Conservation (phyloP, 2,888 invertebrate genomes). For the Lepetodrilus schrolli region DNA sequence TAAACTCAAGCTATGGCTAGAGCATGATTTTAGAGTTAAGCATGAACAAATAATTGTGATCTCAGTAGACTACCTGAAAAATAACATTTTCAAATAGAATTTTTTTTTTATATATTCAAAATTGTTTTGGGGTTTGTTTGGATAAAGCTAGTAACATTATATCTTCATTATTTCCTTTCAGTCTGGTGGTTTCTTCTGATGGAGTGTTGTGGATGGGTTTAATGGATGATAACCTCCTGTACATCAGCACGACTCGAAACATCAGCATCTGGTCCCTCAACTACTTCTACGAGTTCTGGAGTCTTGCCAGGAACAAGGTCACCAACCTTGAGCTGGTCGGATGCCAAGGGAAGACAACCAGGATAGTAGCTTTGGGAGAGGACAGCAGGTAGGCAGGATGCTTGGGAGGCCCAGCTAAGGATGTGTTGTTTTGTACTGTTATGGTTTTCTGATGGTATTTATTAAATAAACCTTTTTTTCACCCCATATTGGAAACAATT, state of each 20-base stretch:
- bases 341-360: constrained; percentile 63
- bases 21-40: too few relatives aligned
- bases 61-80: too few relatives aligned
- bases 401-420: too few relatives aligned
- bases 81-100: too few relatives aligned
- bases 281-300: constrained; percentile 69
- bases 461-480: neutral
- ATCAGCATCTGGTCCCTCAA: constrained; percentile 73
- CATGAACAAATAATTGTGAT: too few relatives aligned
- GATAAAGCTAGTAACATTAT: too few relatives aligned
- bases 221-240: constrained; percentile 71
- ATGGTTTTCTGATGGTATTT: neutral
- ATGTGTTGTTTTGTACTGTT: too few relatives aligned
- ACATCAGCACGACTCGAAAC: constrained; percentile 65
- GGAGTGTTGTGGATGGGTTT: constrained; percentile 74
- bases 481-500: neutral
- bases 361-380: constrained; percentile 68
- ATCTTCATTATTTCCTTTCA: too few relatives aligned
- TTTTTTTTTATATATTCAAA: too few relatives aligned
- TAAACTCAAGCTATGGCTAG: too few relatives aligned
- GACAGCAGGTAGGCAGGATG: constrained; percentile 67
- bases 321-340: constrained; percentile 54
- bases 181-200: constrained; percentile 60
- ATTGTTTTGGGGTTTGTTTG: too few relatives aligned
- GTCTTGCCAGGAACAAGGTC: constrained; percentile 63